These are phyloP conservation scores for Drosophila auraria DNA, from an alignment of 1,140 invertebrate species.

Conservation along the genomic window DNA sequence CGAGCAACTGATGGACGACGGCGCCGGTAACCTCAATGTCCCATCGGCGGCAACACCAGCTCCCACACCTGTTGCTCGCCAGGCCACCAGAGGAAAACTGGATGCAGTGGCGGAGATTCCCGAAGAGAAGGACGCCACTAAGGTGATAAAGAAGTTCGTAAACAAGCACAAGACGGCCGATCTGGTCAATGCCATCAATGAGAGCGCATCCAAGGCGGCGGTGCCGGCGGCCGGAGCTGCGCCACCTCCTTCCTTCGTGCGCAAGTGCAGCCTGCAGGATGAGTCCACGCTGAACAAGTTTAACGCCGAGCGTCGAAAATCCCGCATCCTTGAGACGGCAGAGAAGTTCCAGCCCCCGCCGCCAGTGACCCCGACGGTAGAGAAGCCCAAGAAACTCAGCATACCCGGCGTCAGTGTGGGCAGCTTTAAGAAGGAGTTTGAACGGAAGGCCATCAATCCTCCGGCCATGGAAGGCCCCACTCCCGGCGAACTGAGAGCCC, in stretches of 20 bases:
- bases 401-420: slow-evolving; percentile 93
- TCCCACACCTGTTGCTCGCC: slow-evolving; percentile 42
- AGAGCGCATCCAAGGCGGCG: slow-evolving; percentile 53
- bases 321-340: slow-evolving; percentile 90
- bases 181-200: slow-evolving; percentile 81
- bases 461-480: slow-evolving; percentile 77
- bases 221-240: slow-evolving; percentile 1
- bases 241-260: slow-evolving; percentile 55
- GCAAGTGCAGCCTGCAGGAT: slow-evolving; percentile 84
- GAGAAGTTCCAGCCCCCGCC: slow-evolving; percentile 88
- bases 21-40: background rate
- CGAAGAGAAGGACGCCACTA: slow-evolving; percentile 77
- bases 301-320: slow-evolving; percentile 86
- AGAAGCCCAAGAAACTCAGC: slow-evolving; percentile 91
- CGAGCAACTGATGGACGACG: slow-evolving; percentile 64
- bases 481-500: slow-evolving; percentile 65
- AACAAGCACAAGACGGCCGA: slow-evolving; percentile 83
- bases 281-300: slow-evolving; percentile 83
- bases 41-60: background rate
- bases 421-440: slow-evolving; percentile 93
- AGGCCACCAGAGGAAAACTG: slow-evolving; percentile 60
- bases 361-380: slow-evolving; percentile 51
- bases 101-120: slow-evolving; percentile 74
- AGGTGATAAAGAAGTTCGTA: slow-evolving; percentile 83
- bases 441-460: slow-evolving; percentile 90